These are phyloP conservation scores for Adela reaumurella DNA, from an alignment of 2,888 invertebrate species.

Conservation along the genomic window DNA sequence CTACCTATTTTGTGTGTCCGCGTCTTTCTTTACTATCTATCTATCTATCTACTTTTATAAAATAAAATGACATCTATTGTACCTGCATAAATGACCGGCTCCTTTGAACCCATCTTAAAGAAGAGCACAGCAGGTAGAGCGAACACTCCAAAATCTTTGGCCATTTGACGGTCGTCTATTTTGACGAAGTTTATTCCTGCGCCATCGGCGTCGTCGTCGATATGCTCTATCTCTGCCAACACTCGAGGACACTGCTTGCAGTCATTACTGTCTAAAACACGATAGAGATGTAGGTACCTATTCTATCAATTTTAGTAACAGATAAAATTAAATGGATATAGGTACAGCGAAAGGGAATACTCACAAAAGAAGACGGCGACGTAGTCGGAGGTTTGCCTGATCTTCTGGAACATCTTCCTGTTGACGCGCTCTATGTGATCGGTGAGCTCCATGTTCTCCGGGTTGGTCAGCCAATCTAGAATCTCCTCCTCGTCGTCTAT, in stretches of 20 bases:
- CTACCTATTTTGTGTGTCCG: too few species aligned
- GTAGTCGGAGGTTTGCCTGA: slow-evolving; percentile 83
- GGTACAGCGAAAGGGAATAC: slow-evolving; percentile 26
- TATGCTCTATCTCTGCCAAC: slow-evolving; percentile 83
- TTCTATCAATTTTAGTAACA: slow-evolving; percentile 19
- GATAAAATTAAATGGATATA: too few species aligned
- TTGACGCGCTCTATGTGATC: slow-evolving; percentile 92
- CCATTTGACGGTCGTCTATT: slow-evolving; percentile 83
- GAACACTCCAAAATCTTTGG: slow-evolving; percentile 84
- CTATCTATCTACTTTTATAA: too few species aligned
- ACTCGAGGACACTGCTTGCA: slow-evolving; percentile 92
- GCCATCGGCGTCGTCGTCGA: slow-evolving; percentile 88
- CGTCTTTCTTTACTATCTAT: too few species aligned
- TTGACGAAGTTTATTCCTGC: slow-evolving; percentile 91
- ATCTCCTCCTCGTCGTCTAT: slow-evolving; percentile 89
- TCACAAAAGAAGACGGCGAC: slow-evolving; percentile 92
- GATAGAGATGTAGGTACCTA: slow-evolving; percentile 46
- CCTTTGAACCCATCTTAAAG: slow-evolving; percentile 82
- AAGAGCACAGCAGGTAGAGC: slow-evolving; percentile 88
- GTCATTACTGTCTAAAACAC: slow-evolving; percentile 85
- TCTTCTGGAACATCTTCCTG: slow-evolving; percentile 89
- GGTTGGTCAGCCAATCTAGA: slow-evolving; percentile 89
- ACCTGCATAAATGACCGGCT: slow-evolving; percentile 90
- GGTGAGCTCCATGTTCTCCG: slow-evolving; percentile 90
- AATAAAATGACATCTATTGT: not conserved